These are phyloP conservation scores for Blera fallax DNA, from an alignment of 2,888 invertebrate species.

Conservation along the genomic window DNA sequence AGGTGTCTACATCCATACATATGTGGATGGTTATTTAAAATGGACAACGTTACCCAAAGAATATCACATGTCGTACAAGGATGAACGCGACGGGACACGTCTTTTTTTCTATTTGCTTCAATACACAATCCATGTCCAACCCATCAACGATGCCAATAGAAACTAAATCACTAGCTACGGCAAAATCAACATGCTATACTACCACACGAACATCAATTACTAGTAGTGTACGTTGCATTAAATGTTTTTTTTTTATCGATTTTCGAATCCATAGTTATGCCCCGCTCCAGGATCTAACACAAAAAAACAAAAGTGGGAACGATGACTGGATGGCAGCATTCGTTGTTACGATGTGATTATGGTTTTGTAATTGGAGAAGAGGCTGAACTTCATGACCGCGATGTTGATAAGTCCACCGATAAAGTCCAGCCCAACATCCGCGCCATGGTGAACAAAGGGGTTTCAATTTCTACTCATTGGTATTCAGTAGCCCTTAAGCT, in stretches of 20 bases:
- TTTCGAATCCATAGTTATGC: constrained; percentile 41
- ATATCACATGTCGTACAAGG: constrained; percentile 18
- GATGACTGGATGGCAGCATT: neutral
- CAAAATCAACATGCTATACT: constrained; percentile 2
- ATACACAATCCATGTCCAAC: neutral
- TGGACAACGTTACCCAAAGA: constrained; percentile 16
- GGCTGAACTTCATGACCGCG: constrained; percentile 32
- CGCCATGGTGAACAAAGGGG: neutral
- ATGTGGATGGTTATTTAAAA: constrained; percentile 19
- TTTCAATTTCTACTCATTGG: neutral
- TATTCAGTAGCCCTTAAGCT: neutral
- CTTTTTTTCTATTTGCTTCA: neutral
- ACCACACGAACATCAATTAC: constrained; percentile 1
- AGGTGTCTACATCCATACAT: neutral
- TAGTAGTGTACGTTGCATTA: constrained; percentile 10
- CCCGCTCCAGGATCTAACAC: neutral
- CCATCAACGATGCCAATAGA: neutral
- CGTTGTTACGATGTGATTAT: neutral
- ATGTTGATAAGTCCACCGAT: constrained; percentile 6
- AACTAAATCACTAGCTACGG: neutral
- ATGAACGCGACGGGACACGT: neutral
- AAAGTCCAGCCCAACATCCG: neutral
- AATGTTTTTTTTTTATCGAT: constrained; percentile 37
- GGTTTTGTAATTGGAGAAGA: constrained; percentile 26
- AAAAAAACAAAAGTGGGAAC: neutral